These are phyloP conservation scores for Papilio demoleus DNA, from an alignment of 2,888 invertebrate species.

Conservation along the genomic window DNA sequence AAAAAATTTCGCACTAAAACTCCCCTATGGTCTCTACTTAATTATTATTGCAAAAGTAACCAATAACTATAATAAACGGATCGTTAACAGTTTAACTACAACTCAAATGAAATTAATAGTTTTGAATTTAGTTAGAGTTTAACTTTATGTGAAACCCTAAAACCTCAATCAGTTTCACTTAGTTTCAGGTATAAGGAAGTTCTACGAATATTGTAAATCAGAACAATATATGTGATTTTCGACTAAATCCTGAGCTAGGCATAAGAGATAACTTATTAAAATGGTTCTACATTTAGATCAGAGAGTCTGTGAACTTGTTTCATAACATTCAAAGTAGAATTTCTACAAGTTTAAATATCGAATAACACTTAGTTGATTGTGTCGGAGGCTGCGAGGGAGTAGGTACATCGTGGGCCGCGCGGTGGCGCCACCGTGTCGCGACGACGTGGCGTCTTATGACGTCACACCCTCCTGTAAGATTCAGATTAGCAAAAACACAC, in stretches of 20 bases:
- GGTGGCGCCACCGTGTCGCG: slow-evolving; percentile 31
- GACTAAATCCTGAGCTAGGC: too few species aligned
- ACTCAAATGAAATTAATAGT: not conserved
- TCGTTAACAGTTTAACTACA: not conserved
- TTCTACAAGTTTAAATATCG: not conserved
- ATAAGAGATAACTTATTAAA: too few species aligned
- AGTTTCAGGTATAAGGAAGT: not conserved
- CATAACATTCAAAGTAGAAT: not conserved
- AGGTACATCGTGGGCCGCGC: slow-evolving; percentile 16
- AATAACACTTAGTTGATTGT: slow-evolving; percentile 13
- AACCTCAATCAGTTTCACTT: not conserved
- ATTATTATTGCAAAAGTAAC: too few species aligned
- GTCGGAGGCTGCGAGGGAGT: slow-evolving; percentile 7
- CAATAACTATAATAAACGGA: not conserved
- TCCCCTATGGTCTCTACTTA: too few species aligned
- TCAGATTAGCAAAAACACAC: slow-evolving; percentile 17
- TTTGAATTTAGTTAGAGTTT: not conserved
- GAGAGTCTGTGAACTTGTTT: too few species aligned
- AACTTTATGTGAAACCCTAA: slow-evolving; percentile 4
- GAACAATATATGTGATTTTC: too few species aligned
- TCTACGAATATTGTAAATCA: not conserved
- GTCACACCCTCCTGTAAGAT: slow-evolving; percentile 29
- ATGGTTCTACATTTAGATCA: too few species aligned
- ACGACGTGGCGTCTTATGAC: slow-evolving; percentile 30
- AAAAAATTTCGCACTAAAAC: too few species aligned